phyloP scores from a whole-genome alignment of 2,888 invertebrate species.

The Callimorpha dominula region DNA sequence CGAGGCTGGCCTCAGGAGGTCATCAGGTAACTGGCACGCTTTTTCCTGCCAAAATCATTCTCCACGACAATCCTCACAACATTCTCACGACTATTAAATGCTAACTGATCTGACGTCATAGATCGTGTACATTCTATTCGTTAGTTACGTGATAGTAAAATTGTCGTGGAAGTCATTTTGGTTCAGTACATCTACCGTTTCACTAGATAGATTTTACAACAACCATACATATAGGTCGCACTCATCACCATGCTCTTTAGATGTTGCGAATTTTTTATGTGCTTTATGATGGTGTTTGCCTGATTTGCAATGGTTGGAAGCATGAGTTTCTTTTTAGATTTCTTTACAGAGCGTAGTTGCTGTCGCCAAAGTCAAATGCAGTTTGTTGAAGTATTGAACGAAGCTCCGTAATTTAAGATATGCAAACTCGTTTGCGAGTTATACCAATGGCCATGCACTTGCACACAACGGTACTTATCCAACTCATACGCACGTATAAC shows the following conservation, averaged over 20 bases:
- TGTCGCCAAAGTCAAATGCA: conserved; percentile 79
- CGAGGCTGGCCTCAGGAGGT: conserved; percentile 91
- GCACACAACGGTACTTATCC: conserved; percentile 74
- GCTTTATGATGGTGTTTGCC: conserved; percentile 62
- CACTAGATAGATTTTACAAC: conserved; percentile 37
- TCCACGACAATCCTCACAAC: conserved; percentile 42
- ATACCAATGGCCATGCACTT: conserved; percentile 76
- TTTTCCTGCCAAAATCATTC: conserved; percentile 43
- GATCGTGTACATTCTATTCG: conserved; percentile 24
- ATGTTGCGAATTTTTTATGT: conserved; percentile 53
- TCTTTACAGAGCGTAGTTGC: conserved; percentile 52
- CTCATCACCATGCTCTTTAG: conserved; percentile 58
- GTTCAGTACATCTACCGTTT: conserved; percentile 42
- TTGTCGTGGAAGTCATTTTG: conserved; percentile 45
- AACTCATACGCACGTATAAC: conserved; percentile 69
- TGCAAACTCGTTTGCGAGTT: conserved; percentile 75
- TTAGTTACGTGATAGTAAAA: conserved; percentile 30
- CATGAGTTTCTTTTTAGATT: conserved; percentile 60
- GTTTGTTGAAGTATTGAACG: conserved; percentile 74
- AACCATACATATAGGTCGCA: conserved; percentile 54
- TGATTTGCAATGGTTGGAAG: conserved; percentile 53
- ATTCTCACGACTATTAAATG: conserved; percentile 39
- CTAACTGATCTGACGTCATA: conserved; percentile 35
- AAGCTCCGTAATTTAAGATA: conserved; percentile 72
- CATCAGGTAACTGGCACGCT: conserved; percentile 88